Evolutionary conservation across 2,797 vertebrate species (phyloP).

Genomic region (Mormyrus hasselquistii): DNA sequence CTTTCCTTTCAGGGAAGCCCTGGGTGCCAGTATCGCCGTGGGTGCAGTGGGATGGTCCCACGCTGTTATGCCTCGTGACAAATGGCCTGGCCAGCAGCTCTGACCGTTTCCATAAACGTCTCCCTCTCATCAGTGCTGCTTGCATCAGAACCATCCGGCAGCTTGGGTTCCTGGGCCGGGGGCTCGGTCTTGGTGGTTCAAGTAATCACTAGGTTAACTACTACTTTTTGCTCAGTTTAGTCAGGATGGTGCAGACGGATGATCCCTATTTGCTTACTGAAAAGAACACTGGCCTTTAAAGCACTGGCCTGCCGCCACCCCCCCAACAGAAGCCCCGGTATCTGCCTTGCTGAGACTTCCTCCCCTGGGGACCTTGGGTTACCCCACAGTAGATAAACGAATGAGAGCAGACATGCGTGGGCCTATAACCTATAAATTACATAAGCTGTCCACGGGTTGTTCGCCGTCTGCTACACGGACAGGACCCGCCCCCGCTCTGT

Average conservation of each 20-base stretch:
- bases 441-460: neutral
- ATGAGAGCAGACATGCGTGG: neutral
- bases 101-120: neutral
- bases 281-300: neutral
- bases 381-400: neutral
- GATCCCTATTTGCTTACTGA: neutral
- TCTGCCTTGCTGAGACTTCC: neutral
- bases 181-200: neutral
- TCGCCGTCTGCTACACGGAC: neutral
- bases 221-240: neutral
- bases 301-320: neutral
- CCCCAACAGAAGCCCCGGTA: neutral
- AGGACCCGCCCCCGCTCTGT: neutral
- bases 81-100: neutral
- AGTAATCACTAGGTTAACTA: neutral
- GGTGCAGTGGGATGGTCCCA: neutral
- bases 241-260: neutral
- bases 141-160: neutral
- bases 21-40: neutral
- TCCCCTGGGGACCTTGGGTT: neutral
- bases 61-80: neutral
- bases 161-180: neutral
- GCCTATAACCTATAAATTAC: neutral
- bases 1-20: neutral
- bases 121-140: neutral